These are phyloP conservation scores for Helicoverpa armigera DNA, from an alignment of 1,140 invertebrate species.

Conservation along the genomic window DNA sequence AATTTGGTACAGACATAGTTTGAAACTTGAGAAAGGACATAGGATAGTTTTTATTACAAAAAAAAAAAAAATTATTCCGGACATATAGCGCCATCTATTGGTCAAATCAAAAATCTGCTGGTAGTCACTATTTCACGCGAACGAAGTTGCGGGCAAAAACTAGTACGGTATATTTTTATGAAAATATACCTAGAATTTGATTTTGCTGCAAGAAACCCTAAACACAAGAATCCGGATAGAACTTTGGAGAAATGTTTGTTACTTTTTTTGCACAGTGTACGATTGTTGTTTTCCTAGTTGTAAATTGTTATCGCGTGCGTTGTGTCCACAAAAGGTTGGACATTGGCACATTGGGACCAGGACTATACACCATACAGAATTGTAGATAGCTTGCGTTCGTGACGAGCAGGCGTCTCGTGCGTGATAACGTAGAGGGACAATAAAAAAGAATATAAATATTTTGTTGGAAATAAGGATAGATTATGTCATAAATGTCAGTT, in stretches of 20 bases:
- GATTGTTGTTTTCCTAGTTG: not conserved
- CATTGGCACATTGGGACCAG: conserved; percentile 10
- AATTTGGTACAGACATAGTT: too few relatives aligned
- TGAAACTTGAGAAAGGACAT: too few relatives aligned
- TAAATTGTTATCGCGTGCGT: conserved; percentile 35
- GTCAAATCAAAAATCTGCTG: too few relatives aligned
- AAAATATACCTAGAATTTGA: too few relatives aligned
- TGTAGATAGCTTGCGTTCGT: not conserved
- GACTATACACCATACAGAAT: not conserved
- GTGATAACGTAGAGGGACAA: not conserved
- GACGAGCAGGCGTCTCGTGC: not conserved
- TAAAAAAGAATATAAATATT: conserved; percentile 19
- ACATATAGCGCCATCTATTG: too few relatives aligned
- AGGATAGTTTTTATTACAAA: too few relatives aligned
- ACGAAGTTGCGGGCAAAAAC: too few relatives aligned
- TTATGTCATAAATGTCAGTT: not conserved
- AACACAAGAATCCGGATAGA: not conserved
- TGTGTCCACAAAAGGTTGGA: conserved; percentile 2
- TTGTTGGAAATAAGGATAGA: not conserved
- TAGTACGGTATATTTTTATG: too few relatives aligned
- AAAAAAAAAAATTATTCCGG: too few relatives aligned
- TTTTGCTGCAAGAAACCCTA: too few relatives aligned
- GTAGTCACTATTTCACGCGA: too few relatives aligned
- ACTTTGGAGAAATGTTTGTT: not conserved
- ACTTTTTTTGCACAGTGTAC: not conserved